phyloP scores from a whole-genome alignment of 2,113 vertebrate genomes.

The Trachemys scripta region DNA sequence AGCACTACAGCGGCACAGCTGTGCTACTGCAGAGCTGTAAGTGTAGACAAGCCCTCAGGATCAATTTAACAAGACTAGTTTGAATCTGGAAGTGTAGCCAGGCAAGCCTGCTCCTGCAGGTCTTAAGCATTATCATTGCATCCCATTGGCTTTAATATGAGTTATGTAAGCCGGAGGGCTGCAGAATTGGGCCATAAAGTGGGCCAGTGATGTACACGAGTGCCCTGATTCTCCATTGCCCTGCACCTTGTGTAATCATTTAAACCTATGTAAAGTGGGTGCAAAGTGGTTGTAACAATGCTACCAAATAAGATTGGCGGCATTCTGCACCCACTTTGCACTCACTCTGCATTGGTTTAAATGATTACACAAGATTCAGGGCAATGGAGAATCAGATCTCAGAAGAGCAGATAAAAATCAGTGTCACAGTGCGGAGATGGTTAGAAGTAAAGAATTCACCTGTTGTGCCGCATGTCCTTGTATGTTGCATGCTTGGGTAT shows the following conservation, averaged over 20 bases:
- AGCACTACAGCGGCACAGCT: no score
- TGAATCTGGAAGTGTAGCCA: neutral
- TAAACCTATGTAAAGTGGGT: neutral
- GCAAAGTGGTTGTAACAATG: neutral
- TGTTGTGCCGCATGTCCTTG: neutral
- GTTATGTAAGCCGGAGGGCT: neutral
- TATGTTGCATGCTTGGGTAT: neutral
- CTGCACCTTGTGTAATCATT: neutral
- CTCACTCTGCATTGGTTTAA: neutral
- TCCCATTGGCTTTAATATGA: neutral
- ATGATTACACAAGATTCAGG: neutral
- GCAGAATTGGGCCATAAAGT: neutral
- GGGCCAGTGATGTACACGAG: neutral
- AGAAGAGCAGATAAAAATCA: neutral
- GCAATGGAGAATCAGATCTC: constrained; percentile 48
- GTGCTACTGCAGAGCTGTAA: neutral
- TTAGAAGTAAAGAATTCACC: neutral
- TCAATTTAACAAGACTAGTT: neutral
- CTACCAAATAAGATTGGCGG: neutral
- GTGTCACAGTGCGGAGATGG: neutral
- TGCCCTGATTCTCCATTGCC: neutral
- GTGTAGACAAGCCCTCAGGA: neutral
- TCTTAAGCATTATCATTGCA: no score
- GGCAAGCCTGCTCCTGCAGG: neutral
- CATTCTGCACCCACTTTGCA: neutral